Percentiles rank a stretch among this genome's conserved stretches.
phyloP scores from a whole-genome alignment of 2,113 vertebrate genomes.

The Oreochromis niloticus region DNA sequence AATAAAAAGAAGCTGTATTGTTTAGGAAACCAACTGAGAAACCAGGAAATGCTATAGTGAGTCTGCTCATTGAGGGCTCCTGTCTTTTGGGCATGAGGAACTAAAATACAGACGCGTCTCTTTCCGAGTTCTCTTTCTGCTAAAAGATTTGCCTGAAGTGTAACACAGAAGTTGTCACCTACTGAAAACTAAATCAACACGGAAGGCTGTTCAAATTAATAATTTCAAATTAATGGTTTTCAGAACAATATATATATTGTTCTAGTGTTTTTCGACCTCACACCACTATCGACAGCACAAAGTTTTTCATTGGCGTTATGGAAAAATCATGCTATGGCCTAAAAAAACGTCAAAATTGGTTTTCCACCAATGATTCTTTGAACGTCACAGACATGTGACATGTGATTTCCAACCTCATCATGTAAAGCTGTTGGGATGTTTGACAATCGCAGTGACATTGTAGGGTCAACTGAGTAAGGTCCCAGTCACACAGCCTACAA shows the following conservation, averaged over 20 bases:
- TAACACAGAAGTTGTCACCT: neutral
- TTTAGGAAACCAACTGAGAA: neutral
- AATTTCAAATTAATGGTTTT: neutral
- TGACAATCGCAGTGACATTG: neutral
- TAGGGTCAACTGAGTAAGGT: neutral
- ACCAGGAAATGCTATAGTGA: neutral
- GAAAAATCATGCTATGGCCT: neutral
- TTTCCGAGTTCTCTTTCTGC: slow-evolving; percentile 10
- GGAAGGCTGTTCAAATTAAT: neutral
- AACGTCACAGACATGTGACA: neutral
- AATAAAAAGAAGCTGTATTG: neutral
- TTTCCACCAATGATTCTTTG: neutral
- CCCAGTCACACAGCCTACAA: neutral
- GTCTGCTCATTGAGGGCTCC: neutral
- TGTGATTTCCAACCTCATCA: neutral
- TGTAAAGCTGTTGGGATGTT: neutral
- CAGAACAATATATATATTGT: neutral
- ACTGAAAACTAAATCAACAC: neutral
- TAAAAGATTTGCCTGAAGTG: neutral
- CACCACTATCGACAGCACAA: neutral
- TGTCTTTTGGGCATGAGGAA: slow-evolving; percentile 2
- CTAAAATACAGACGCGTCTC: neutral
- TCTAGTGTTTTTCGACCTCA: neutral
- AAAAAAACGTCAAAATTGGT: neutral
- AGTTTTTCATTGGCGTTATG: neutral